Evolutionary conservation across 2,888 invertebrate genomes (phyloP), one percentile per base, ranked within the genome.

Genomic region (Gryllus longicercus): DNA sequence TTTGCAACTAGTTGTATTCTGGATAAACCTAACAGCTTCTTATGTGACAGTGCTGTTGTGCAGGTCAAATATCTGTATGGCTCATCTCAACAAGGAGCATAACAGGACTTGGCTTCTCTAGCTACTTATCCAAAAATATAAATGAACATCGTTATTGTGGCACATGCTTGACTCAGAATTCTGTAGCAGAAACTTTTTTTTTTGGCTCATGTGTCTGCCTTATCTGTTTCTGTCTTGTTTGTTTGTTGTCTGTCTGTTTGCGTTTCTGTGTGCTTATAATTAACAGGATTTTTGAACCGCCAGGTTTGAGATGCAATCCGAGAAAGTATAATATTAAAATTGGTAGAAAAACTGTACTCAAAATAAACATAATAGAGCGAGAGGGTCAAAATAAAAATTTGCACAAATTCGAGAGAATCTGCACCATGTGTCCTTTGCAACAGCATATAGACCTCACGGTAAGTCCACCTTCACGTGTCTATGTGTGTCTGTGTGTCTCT

Each of bases 361-460:
- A 63, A 63, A 63, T 63, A 63, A 63, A 63, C 63, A 63, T 63
- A 63, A 63, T 63, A 63, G 63, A 63, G 63, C 14, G 63, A 63
- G 63, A 63, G 63, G 63, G 63, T 63, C 63, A 63, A 63, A 63
- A 8, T 63, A n/a, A 18, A 21, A 18, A 14, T 63, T 18, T 63
- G 63, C 63, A 63, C 63, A 63, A 63, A 63, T n/a, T 63, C 50
- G 25, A 18, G 25, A 25, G 77, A 12, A 14, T 77, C 18, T n/a
- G 38, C 38, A 49, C 18, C 77, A 77, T 77, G 77, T 77, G 77
- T 77, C 77, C 77, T 49, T 50, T 25, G 50, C 49, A 77, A 50
- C 49, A 77, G 77, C 77, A 49, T 50, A 25, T 21, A 77, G 77
- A 77, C 21, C 50, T 38, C 16, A 77, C 49, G 38, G 77, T 77